Base-by-base conservation (phyloP, 2,797 vertebrate genomes). In the Gambelia wislizenii region DNA sequence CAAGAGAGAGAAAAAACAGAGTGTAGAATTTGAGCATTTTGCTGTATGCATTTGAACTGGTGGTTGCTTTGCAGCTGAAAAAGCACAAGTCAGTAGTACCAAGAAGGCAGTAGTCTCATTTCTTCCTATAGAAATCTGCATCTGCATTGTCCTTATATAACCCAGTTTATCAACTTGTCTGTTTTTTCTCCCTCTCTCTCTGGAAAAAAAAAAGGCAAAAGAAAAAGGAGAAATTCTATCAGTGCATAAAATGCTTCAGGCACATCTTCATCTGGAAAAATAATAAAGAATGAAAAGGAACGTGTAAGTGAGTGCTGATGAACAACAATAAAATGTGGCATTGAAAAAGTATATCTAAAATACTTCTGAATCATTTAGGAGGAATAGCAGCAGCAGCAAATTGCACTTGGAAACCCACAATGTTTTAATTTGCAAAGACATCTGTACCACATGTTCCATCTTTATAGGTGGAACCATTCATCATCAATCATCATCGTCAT, bases 211-310 rank as follows among this genome's bases (percentile, higher is more conserved):
- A 92, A 94, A 95, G 93, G 95, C 91, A 91, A 95, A 95, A 94
- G 91, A 83, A 92, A 91, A 86, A 88, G 1, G 52, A 95, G 81
- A 94, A 93, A 91, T 94, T 95, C 83, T 93, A 91, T 91, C 88
- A 92, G 93, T 90, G 94, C 95, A 95, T 90, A 93, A 95, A 97
- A 88, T 87, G 95, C 97, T 97, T 85, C 83, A 90, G 97, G 96
- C 94, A 92, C 92, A 95, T 96, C 93, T 96, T 95, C 90, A 90
- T 75, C 88, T 91, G 92, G 91, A 96, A 97, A 96, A 95, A 94
- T 92, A 93, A 93, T 42, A 81, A 93, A 90, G 91, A 96, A 96
- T 96, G 91, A 96, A 96, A 97, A 90, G 75, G 92, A 97, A 96
- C 94, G 76, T 90, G 69, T 95, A 96, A 96, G 87, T 93, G 90